Evolutionary conservation across 1,140 invertebrate species (phyloP).

Genomic region (Helicoverpa armigera): DNA sequence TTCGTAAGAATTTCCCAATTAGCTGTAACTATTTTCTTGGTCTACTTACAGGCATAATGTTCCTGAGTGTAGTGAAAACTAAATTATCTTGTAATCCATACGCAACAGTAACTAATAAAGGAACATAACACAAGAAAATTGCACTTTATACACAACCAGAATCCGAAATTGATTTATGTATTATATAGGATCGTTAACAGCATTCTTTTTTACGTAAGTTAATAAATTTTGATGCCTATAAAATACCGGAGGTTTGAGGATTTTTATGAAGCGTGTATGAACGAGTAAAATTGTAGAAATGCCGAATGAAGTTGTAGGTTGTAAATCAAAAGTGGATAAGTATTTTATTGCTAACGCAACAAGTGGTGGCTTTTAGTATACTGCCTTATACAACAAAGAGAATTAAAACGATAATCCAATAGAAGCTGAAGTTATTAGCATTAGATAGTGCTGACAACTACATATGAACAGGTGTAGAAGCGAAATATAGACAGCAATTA

Average conservation of each 20-base stretch:
- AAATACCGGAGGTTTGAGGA: not conserved
- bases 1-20: too few relatives aligned
- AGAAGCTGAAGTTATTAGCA: not conserved
- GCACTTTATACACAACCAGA: not conserved
- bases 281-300: conserved; percentile 1
- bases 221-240: not conserved
- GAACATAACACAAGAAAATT: conserved; percentile 14
- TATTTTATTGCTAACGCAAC: not conserved
- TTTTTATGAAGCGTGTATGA: not conserved
- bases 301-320: not conserved
- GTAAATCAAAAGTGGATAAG: not conserved
- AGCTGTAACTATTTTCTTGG: too few relatives aligned
- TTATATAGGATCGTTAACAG: not conserved
- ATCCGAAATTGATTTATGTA: conserved; percentile 15
- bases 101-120: not conserved
- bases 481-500: too few relatives aligned
- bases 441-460: too few relatives aligned
- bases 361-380: not conserved
- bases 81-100: too few relatives aligned
- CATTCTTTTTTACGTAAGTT: not conserved
- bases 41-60: too few relatives aligned
- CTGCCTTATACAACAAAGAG: not conserved
- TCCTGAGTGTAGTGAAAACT: too few relatives aligned
- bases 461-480: too few relatives aligned
- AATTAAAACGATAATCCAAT: not conserved